Percentiles rank a stretch among this genome's conserved stretches.
These are phyloP conservation scores for Caenorhabditis japonica DNA, from an alignment of 2,888 invertebrate species.

Conservation along the genomic window DNA sequence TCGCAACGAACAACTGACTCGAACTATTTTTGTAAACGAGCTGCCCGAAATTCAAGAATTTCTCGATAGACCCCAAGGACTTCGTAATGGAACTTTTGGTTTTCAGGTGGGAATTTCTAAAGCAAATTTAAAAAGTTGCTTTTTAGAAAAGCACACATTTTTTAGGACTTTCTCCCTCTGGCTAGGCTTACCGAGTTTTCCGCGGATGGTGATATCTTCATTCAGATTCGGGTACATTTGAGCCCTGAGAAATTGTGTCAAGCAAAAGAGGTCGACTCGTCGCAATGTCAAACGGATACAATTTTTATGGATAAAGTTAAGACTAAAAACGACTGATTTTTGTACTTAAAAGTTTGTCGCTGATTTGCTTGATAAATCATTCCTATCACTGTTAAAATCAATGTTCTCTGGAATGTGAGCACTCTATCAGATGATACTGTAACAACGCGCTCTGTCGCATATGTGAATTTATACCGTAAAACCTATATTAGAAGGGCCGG, in stretches of 20 bases:
- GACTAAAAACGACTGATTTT: not conserved
- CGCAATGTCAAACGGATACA: conserved; percentile 2
- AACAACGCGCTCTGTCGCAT: no score
- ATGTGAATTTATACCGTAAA: no score
- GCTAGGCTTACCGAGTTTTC: conserved; percentile 17
- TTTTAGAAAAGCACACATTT: not conserved
- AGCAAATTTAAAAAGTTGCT: not conserved
- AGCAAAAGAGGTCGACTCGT: conserved; percentile 31
- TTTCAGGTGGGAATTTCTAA: conserved; percentile 25
- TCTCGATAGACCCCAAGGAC: conserved; percentile 25
- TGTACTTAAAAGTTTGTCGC: no score
- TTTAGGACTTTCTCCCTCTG: conserved; percentile 35
- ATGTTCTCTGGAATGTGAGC: no score
- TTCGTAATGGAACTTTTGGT: conserved; percentile 40
- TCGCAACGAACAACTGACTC: conserved; percentile 25
- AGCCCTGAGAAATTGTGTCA: conserved; percentile 14
- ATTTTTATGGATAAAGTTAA: not conserved
- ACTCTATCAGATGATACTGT: no score
- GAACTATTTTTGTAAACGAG: conserved; percentile 27
- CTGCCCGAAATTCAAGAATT: conserved; percentile 27
- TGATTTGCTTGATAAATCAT: no score
- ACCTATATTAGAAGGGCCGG: no score
- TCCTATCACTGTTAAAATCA: no score
- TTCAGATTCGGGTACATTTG: conserved; percentile 31
- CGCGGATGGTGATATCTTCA: conserved; percentile 27